These are phyloP conservation scores for Spinus olivaceus DNA, from an alignment of 2,797 vertebrate genomes.

Conservation along the genomic window DNA sequence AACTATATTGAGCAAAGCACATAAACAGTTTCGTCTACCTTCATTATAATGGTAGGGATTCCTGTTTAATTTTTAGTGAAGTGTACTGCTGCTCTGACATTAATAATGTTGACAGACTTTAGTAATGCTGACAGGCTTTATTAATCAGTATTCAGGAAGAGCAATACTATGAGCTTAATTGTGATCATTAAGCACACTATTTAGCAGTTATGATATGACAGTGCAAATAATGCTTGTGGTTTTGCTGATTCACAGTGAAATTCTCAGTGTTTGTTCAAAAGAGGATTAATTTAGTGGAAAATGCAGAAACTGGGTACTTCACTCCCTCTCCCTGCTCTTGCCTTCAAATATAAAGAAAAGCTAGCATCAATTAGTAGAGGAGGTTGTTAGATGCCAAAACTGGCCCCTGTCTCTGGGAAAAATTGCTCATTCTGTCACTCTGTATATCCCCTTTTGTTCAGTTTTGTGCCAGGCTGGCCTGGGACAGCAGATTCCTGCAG, in stretches of 20 bases:
- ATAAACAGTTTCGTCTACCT: slow-evolving; percentile 25
- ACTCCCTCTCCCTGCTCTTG: not conserved
- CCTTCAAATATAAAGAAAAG: not conserved
- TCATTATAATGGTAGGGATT: slow-evolving; percentile 8
- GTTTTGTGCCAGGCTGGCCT: not conserved
- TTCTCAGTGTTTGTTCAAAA: slow-evolving; percentile 27
- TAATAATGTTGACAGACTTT: not conserved
- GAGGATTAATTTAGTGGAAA: not conserved
- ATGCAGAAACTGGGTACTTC: not conserved
- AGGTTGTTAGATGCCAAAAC: not conserved
- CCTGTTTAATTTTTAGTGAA: slow-evolving; percentile 26
- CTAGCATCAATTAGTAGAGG: not conserved
- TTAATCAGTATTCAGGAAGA: slow-evolving; percentile 2
- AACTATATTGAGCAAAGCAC: slow-evolving; percentile 40
- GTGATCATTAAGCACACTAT: not conserved
- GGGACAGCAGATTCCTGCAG: not conserved
- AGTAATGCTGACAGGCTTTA: not conserved
- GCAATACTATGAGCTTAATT: slow-evolving; percentile 6
- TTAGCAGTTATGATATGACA: slow-evolving; percentile 31
- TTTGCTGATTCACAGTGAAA: slow-evolving; percentile 36
- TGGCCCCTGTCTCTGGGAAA: not conserved
- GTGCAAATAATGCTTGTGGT: not conserved
- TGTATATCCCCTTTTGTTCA: not conserved
- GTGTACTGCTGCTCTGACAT: not conserved
- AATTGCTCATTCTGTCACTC: not conserved